Conservation (phyloP, 2,888 invertebrate species). For the Charanyca ferruginea region DNA sequence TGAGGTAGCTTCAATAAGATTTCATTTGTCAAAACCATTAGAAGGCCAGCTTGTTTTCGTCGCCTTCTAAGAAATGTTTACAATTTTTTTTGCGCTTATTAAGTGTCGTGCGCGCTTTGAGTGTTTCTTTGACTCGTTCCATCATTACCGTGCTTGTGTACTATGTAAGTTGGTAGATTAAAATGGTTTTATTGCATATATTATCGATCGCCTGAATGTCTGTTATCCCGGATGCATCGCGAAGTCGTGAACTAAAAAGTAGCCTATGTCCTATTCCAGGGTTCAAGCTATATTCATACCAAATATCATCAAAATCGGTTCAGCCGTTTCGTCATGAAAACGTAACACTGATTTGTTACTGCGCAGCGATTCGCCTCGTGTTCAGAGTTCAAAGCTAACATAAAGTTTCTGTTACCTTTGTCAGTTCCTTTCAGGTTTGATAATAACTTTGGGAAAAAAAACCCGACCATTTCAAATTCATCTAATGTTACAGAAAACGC, state of each 20-base stretch:
- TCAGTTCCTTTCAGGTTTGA: conserved; percentile 11
- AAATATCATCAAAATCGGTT: too few species aligned
- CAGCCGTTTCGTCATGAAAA: too few species aligned
- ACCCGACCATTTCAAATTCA: not conserved
- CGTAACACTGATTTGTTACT: not conserved
- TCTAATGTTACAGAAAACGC: too few species aligned
- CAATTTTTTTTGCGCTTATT: conserved; percentile 32
- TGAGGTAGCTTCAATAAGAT: conserved; percentile 9
- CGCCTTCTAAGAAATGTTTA: conserved; percentile 38
- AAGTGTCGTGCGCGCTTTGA: conserved; percentile 4
- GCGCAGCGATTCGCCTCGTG: not conserved
- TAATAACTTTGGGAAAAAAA: not conserved
- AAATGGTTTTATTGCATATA: too few species aligned
- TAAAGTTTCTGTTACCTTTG: not conserved
- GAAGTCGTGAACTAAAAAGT: too few species aligned
- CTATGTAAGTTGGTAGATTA: not conserved
- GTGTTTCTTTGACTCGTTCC: conserved; percentile 2
- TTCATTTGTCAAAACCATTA: too few species aligned
- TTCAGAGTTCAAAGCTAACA: not conserved
- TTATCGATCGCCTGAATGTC: too few species aligned
- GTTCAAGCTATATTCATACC: too few species aligned
- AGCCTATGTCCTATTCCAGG: too few species aligned
- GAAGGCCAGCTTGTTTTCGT: conserved; percentile 30
- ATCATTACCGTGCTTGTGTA: not conserved
- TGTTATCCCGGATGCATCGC: too few species aligned